These are phyloP conservation scores for Smittia aterrima DNA, from an alignment of 2,888 invertebrate genomes.

Conservation along the genomic window DNA sequence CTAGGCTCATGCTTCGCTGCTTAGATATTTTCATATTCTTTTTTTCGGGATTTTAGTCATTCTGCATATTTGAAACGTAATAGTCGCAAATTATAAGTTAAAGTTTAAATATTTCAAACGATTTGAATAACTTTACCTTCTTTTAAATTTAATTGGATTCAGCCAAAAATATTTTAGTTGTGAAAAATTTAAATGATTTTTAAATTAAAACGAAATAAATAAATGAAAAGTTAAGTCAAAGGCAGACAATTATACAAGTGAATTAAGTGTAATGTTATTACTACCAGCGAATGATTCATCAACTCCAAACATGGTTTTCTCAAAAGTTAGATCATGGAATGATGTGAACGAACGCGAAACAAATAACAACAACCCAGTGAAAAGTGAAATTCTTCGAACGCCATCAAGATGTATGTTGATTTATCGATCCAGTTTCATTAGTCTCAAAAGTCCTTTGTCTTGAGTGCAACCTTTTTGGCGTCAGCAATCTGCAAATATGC, in stretches of 20 bases:
- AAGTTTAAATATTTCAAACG: neutral
- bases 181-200: neutral
- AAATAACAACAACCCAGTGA: constrained; percentile 43
- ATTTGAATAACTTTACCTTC: constrained; percentile 13
- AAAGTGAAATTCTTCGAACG: constrained; percentile 42
- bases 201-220: neutral
- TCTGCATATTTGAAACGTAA: constrained; percentile 39
- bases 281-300: constrained; percentile 16
- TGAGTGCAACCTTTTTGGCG: constrained; percentile 32
- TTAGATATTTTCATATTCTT: constrained; percentile 35
- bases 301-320: constrained; percentile 42
- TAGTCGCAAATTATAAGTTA: constrained; percentile 22
- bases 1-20: constrained; percentile 24
- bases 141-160: neutral
- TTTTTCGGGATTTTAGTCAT: constrained; percentile 34
- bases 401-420: constrained; percentile 42
- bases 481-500: constrained; percentile 42
- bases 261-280: constrained; percentile 40
- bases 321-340: constrained; percentile 41
- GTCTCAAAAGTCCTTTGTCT: neutral
- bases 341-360: constrained; percentile 40
- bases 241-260: neutral
- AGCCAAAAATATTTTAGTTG: neutral
- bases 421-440: neutral
- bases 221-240: neutral